Evolutionary conservation across 2,888 invertebrate species (phyloP), one percentile per base, ranked within the genome.

Genomic region (Arge pagana): DNA sequence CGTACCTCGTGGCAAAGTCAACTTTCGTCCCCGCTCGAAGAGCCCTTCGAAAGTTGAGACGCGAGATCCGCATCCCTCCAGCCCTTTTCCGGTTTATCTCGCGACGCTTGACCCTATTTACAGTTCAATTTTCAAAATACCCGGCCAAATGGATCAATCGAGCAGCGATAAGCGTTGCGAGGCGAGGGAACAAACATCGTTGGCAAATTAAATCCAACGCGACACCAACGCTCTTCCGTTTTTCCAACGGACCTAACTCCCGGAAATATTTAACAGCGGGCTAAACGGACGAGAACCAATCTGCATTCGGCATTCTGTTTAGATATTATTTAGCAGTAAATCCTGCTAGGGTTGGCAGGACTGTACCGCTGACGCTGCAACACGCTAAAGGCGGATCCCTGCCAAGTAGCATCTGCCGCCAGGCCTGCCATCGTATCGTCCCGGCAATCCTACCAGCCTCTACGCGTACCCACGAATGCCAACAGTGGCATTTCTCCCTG

Each of bases 251-350:
- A 33, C 33, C 35, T 45, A 45, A 45, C 35, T 35, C 45, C 33
- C 15, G 31, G 15, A 33, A 45, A 45, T 45, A 45, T 45, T 45
- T 45, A 45, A 45, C 45, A 30, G 45, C n/a, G 21, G 33, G 15
- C 7, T 11, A 23, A 33, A 45, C 45, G 30, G 33, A 45, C 33
- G 23, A 11, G 45, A 45, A 45, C 45, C 52, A 48, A 54, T 55
- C 56, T 55, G 58, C 56, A 56, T 55, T 55, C 55, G 53, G 56
- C 54, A 37, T 60, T 56, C 66, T 70, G 67, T 72, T 71, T 72
- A 65, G 67, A 70, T 71, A 71, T 72, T 71, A 72, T 71, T 70
- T 70, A 67, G 67, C 71, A 66, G 67, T 73, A 73, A 72, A 72
- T 72, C 68, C 65, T 58, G 37, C 59, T 53, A 54, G 59, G 61